Evolutionary conservation across 64 coral and sea anemone genomes (phyloP).

Genomic region (Exaiptasia diaphana): DNA sequence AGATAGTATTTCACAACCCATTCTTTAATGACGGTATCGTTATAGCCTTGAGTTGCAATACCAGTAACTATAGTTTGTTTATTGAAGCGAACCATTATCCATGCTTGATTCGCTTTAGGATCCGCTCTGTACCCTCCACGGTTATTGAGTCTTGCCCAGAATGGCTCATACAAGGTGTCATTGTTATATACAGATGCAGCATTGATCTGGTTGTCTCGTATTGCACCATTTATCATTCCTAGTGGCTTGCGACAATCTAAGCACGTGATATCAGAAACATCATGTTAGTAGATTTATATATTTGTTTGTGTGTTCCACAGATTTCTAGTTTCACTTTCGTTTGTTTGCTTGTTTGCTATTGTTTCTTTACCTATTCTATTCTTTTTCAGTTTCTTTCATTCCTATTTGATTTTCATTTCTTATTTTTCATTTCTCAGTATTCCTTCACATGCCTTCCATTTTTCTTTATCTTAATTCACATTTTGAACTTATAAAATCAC

Average conservation of each 20-base stretch:
- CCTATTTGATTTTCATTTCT: no score
- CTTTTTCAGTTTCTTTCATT: no score
- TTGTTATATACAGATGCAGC: slow-evolving; percentile 56
- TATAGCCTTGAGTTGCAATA: slow-evolving; percentile 79
- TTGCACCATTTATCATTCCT: slow-evolving; percentile 58
- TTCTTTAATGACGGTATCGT: slow-evolving; percentile 26
- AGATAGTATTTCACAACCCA: slow-evolving; percentile 55
- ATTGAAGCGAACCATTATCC: slow-evolving; percentile 41
- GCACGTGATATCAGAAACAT: no score
- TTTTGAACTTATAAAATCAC: no score
- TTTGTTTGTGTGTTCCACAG: no score
- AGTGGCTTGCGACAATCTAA: slow-evolving; percentile 68
- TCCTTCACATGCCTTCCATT: no score
- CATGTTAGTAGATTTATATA: no score
- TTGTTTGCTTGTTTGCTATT: no score
- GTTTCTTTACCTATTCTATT: no score
- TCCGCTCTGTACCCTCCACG: slow-evolving; percentile 63
- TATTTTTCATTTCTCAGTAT: no score
- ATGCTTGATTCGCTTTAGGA: neutral
- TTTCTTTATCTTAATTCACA: no score
- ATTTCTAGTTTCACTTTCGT: no score
- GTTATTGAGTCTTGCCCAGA: slow-evolving; percentile 42
- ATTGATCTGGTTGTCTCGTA: slow-evolving; percentile 34
- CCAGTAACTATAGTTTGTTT: slow-evolving; percentile 66
- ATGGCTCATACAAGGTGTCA: slow-evolving; percentile 52